These are phyloP conservation scores for Pecten maximus DNA, from an alignment of 2,888 invertebrate genomes.

Conservation along the genomic window DNA sequence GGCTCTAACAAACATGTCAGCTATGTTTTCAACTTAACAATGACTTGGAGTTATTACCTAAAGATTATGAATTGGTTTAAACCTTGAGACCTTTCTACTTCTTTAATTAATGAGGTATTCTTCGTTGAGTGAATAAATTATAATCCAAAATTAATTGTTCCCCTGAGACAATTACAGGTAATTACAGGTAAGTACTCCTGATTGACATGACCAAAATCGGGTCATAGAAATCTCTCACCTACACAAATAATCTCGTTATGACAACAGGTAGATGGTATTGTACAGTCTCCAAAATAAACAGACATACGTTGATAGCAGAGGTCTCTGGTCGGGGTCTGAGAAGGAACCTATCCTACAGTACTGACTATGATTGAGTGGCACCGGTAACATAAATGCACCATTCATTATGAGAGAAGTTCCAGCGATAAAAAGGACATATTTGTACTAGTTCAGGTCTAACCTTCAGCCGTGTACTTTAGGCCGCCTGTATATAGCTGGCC, in stretches of 20 bases:
- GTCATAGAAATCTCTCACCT: neutral
- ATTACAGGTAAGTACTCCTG: neutral
- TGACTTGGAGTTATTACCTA: neutral
- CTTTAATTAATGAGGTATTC: neutral
- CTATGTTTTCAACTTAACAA: neutral
- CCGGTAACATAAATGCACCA: conserved; percentile 12
- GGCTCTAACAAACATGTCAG: neutral
- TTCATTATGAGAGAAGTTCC: neutral
- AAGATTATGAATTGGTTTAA: conserved; percentile 24
- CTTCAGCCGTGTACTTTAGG: neutral
- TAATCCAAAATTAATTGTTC: neutral
- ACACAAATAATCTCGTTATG: neutral
- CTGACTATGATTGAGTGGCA: neutral
- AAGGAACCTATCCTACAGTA: neutral
- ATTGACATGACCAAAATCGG: neutral
- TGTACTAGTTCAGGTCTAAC: neutral
- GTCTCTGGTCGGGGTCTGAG: neutral
- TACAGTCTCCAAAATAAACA: neutral
- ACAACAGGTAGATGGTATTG: neutral
- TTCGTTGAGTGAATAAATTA: neutral
- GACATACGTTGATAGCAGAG: neutral
- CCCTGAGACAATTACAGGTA: neutral
- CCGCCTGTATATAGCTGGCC: neutral
- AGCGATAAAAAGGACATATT: neutral
- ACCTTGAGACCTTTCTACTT: neutral